A percentile compares a stretch with the other conserved stretches of the same genome.
Conservation (phyloP, 2,797 vertebrate species). For the Eospalax fontanierii region DNA sequence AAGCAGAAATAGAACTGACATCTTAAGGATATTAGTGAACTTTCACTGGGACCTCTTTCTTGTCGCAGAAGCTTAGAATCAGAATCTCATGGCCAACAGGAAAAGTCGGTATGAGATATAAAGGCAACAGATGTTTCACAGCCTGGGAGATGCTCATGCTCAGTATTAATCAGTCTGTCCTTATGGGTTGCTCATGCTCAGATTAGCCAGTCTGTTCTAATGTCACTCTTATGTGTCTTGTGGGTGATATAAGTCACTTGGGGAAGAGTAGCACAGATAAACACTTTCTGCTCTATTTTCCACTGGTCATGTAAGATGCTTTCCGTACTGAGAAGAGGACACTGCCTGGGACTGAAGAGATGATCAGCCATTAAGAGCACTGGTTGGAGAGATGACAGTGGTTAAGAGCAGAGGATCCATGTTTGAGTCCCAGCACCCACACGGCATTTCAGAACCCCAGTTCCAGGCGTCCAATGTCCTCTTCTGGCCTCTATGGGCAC, state of each 20-base stretch:
- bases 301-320: not conserved
- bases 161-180: no score
- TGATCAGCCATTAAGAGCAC: no score
- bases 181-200: not conserved
- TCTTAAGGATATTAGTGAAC: not conserved
- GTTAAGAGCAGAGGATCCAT: no score
- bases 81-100: not conserved
- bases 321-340: not conserved
- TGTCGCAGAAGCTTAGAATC: slow-evolving; percentile 2
- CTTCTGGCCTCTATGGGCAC: no score
- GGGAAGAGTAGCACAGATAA: no score
- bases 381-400: no score
- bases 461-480: no score
- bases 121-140: not conserved
- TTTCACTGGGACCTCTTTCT: not conserved
- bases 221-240: not conserved
- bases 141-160: not conserved
- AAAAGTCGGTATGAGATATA: not conserved
- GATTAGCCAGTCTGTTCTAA: no score
- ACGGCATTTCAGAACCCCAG: no score
- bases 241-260: not conserved
- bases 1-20: not conserved
- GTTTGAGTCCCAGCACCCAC: no score
- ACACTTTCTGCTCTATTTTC: not conserved
- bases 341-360: not conserved